These are phyloP conservation scores for Potorous gilbertii DNA, from an alignment of 2,797 vertebrate species.

Conservation along the genomic window DNA sequence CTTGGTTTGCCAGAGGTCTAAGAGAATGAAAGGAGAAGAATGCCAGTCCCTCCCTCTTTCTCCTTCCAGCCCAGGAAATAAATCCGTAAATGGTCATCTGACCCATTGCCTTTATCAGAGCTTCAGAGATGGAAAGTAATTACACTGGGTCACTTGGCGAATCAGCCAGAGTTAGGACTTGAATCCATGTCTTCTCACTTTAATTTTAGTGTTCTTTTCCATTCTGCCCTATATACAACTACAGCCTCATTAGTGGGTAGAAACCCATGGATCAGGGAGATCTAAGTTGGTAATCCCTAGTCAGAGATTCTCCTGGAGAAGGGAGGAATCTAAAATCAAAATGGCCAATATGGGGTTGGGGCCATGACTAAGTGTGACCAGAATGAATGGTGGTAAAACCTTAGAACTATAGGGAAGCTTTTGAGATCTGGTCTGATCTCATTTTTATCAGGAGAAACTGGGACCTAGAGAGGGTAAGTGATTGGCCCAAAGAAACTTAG, in stretches of 20 bases:
- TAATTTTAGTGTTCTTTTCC: neutral
- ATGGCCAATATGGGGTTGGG: neutral
- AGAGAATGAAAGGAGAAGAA: neutral
- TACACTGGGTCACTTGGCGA: neutral
- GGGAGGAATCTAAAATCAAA: neutral
- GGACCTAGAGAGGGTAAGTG: neutral
- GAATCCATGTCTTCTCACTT: neutral
- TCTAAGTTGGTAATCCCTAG: neutral
- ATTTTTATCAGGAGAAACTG: neutral
- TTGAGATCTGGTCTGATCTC: neutral
- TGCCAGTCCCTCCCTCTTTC: neutral
- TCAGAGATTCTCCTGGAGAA: neutral
- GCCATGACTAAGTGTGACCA: neutral
- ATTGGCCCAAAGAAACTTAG: neutral
- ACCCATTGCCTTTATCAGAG: neutral
- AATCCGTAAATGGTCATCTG: neutral
- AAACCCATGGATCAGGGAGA: neutral
- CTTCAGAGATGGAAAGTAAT: neutral
- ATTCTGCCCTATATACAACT: neutral
- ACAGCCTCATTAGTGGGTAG: neutral
- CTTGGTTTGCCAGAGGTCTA: neutral
- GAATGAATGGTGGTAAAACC: neutral
- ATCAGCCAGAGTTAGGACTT: neutral
- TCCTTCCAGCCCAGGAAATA: neutral
- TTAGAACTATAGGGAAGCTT: neutral